Evolutionary conservation across 2,113 vertebrate species (phyloP), one percentile per base, ranked within the genome.

Genomic region (Pseudonaja textilis): DNA sequence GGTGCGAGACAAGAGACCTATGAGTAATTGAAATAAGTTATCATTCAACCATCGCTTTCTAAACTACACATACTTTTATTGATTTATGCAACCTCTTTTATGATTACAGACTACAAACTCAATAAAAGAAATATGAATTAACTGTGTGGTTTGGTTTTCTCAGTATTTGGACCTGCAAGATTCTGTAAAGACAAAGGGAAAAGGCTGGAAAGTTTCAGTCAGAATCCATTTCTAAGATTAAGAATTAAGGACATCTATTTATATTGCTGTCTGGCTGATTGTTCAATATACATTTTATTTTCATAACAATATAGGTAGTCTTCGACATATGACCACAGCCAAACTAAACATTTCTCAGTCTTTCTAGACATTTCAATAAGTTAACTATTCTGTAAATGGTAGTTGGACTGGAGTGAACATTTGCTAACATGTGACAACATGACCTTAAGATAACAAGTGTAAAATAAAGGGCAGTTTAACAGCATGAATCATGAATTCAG

Each of bases 11-110:
- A 20, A 50, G 64, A 91, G 29, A 74, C n/a, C 20, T 0, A 23
- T 54, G 45, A 64, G 11, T 50, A 52, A 29, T 42, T 90, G 52
- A 69, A 69, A 69, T 34, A 29, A 69, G 64, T 34, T 18, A 69
- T 69, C 64, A 56, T 85, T 29, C n/a, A 39, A 14, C n/a, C 11
- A 10, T 85, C 23, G 4, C 45, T 64, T 92, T 88, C 85, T 52
- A 45, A 85, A 85, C 20, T 85, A 39, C 87, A 85, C 45, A 22
- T 34, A 23, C 34, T 89, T 92, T 89, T n/a, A 7, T 34, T 89
- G 54, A 89, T 92, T 89, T 50, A 89, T 85, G 54, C 23, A 22
- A n/a, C 18, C 50, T 22, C 69, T 92, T 92, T 85, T 59, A 47
- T 92, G 91, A 86, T 52, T 12, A 69, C 34, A 5, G 29, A n/a